Conservation (phyloP, 2,113 vertebrate species). For the Dipodomys merriami region DNA sequence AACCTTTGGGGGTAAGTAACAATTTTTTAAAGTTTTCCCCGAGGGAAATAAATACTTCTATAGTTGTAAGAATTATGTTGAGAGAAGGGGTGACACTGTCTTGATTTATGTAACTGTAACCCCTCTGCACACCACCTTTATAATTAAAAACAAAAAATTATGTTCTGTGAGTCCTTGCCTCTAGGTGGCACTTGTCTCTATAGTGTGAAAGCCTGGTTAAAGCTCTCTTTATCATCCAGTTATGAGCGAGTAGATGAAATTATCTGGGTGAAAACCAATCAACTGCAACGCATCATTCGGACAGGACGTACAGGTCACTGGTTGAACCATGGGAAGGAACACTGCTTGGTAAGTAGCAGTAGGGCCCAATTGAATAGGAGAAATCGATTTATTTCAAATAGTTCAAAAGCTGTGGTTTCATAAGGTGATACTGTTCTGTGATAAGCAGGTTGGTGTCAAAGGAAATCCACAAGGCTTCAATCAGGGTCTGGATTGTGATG, state of each 20-base stretch:
- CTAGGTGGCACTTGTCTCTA: background rate
- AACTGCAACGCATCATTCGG: constrained; percentile 95
- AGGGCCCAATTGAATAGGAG: background rate
- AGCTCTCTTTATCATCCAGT: constrained; percentile 70
- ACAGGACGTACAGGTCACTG: constrained; percentile 94
- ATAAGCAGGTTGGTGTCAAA: constrained; percentile 92
- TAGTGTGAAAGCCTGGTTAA: background rate
- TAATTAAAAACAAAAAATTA: too few species aligned
- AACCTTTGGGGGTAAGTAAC: constrained; percentile 93
- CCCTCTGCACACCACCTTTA: too few species aligned
- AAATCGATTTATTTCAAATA: constrained; percentile 17
- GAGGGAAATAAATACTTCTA: background rate
- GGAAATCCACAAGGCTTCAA: constrained; percentile 96
- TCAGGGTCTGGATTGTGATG: constrained; percentile 94
- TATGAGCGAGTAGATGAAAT: constrained; percentile 96
- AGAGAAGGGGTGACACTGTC: too few species aligned
- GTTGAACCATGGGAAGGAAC: constrained; percentile 96
- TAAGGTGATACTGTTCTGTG: constrained; percentile 37
- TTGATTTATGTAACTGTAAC: too few species aligned
- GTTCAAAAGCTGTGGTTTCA: constrained; percentile 4
- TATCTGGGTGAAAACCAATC: constrained; percentile 98
- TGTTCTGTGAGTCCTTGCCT: background rate
- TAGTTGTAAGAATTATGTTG: background rate
- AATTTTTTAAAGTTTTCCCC: background rate
- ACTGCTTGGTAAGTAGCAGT: constrained; percentile 90